Evolutionary conservation across 1,140 invertebrate species (phyloP), one percentile per base, ranked within the genome.

Genomic region (Sminthurinus signatus): DNA sequence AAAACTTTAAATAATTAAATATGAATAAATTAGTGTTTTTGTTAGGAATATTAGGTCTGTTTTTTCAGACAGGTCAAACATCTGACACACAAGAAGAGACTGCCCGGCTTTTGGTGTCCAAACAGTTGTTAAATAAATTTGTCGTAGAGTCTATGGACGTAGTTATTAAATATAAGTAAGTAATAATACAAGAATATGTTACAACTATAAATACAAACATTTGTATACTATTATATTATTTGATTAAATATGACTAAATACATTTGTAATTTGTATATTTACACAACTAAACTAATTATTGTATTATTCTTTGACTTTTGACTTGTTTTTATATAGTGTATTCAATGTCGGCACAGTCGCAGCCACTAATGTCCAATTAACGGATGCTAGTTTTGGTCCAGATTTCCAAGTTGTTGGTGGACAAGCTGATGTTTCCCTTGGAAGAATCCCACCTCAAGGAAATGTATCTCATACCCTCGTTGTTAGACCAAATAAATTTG

Each of bases 91-190:
- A 27, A 55, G 62, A 64, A 29, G 81, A 81, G 31, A 75, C 82
- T 52, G 88, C 89, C 19, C 82, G 84, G 69, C 77, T 93, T 46
- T 77, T 93, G 52, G 84, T 91, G 17, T 88, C 88, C 2, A 93
- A 93, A 79, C 88, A 91, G 78, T 86, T 98, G 73, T 81, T 98
- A n/a, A 98, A 98, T 74, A 94, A 91, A 80, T 98, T 97, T 76
- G 80, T 98, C 56, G 95, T 99, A n/a, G 95, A 99, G 82, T 88
- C 89, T 75, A 93, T 93, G 86, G 96, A 99, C 77, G 86, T 98
- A 72, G 83, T 98, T 71, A 87, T 98, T 43, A 92, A 96, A 78
- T 89, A 85, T n/a, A n/a, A n/a, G n/a, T n/a, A n/a, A n/a, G n/a
- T n/a, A n/a, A n/a, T n/a, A n/a, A n/a, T n/a, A n/a, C n/a, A n/a